Base-by-base conservation (phyloP, 2,888 invertebrate genomes). In the Cryptocephalus primarius region DNA sequence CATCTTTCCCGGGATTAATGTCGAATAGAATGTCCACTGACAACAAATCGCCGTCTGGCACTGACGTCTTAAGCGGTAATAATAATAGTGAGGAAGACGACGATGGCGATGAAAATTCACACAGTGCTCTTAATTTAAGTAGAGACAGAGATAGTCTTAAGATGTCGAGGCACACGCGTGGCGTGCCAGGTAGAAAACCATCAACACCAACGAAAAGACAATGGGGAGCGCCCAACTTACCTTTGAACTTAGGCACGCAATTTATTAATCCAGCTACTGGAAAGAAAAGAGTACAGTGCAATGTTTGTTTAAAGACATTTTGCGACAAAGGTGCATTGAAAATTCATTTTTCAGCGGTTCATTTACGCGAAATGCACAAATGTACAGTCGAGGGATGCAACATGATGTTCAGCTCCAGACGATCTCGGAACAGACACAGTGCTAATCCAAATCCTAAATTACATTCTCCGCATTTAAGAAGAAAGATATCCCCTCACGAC, bases 251-350 rank as follows among this genome's bases (percentile, higher is more conserved):
- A 52, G 90, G 91, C 9, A 90, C 91, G 0, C 88, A 91, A 58
- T 88, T 91, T 55, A 90, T 92, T 32, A 93, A 92, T 65, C 92
- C 92, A 1, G 83, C 89, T 0, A 92, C 92, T 1, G 92, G 92
- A 0, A 97, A 97, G 72, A 95, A 95, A 66, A 80, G 97, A 54
- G 96, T 97, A 3, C 92, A 96, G 68, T 99, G 99, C 71, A 93
- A 95, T 62, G 94, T 95, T 39, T 99, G 99, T 68, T 75, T 95
- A 51, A 99, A 99, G 74, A 97, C 97, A 11, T 99, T 99, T 74
- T 99, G 99, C 77, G 99, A 99, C 75, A 99, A 99, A 74, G 99
- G 97, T 51, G 99, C 99, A 1, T 76, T 99, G 22, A 99, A 99
- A 73, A 99, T 99, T 8, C 99, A 99, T 69, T 97, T 96, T 67